Evolutionary conservation across 2,113 vertebrate species (phyloP).

Genomic region (Sinocyclocheilus grahami): DNA sequence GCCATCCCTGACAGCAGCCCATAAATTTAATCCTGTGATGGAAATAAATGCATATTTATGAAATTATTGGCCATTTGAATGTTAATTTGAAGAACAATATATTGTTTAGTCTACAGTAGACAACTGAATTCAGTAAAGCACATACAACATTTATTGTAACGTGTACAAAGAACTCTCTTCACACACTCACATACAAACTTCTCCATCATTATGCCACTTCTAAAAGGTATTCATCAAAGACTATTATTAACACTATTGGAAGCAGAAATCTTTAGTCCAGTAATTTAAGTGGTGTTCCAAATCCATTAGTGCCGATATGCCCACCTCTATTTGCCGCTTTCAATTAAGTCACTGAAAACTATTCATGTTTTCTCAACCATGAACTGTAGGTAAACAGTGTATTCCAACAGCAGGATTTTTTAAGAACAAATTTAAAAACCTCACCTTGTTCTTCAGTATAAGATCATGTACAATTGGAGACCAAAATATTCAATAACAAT

Average conservation of each 20-base stretch:
- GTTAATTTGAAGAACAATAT: neutral
- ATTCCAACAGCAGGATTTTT: neutral
- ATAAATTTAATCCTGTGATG: neutral
- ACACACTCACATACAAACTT: neutral
- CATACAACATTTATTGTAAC: neutral
- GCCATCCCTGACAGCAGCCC: neutral
- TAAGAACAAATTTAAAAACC: too few species aligned
- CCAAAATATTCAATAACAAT: too few species aligned
- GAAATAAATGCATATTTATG: neutral
- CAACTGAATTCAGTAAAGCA: neutral
- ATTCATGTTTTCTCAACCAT: neutral
- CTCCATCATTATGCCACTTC: neutral
- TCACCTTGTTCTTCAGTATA: too few species aligned
- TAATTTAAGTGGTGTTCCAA: conserved; percentile 22
- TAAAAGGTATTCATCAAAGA: neutral
- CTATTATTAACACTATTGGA: neutral
- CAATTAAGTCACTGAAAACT: neutral
- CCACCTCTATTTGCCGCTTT: neutral
- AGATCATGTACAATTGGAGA: too few species aligned
- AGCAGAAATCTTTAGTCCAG: conserved; percentile 1
- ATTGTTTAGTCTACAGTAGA: neutral
- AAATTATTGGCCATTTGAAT: neutral
- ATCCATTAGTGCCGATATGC: conserved; percentile 27
- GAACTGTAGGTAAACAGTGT: neutral
- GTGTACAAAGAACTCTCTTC: neutral